Evolutionary conservation across 2,888 invertebrate genomes (phyloP), one percentile per base, ranked within the genome.

Genomic region (Acrobasis suavella): DNA sequence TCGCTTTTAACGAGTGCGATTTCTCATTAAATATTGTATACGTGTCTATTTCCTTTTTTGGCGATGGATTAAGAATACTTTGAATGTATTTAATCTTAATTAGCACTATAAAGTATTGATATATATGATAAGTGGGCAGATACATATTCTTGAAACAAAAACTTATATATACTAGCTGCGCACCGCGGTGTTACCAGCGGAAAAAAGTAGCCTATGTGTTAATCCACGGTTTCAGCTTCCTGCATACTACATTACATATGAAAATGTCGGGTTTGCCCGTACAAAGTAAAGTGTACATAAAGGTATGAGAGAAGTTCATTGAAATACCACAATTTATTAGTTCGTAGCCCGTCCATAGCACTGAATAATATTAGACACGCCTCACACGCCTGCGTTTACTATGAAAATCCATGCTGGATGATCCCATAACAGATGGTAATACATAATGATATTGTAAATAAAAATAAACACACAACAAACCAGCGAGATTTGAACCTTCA

Each of bases 371-470:
- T 39, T 54, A 54, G 9, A 56, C 16, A 17, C n/a, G 32, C 49
- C n/a, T 49, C 15, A 56, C 39, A 42, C n/a, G 32, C 49, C n/a
- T 49, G 32, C 14, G 58, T 49, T 49, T 49, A 22, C 49, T 58
- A 49, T 49, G 22, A 42, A 16, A 59, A 59, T 50, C 49, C 59
- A 50, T 32, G 37, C 6, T 50, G 59, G 59, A 59, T 59, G 50
- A 59, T 59, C 59, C 50, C 59, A 38, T 59, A 59, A 59, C 37
- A 59, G 9, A 59, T 59, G 49, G 50, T 50, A 16, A 32, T 58
- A 59, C 22, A 59, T 50, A 32, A 59, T 50, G 16, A 59, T 50
- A 15, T 50, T 59, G 15, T 59, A 59, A 59, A 59, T 50, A 49
- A 59, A 50, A 59, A 50, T 49, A 59, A 50, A 59, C 59, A 59